Evolutionary conservation across 2,888 invertebrate species (phyloP).

Genomic region (Oscheius myriophilus): DNA sequence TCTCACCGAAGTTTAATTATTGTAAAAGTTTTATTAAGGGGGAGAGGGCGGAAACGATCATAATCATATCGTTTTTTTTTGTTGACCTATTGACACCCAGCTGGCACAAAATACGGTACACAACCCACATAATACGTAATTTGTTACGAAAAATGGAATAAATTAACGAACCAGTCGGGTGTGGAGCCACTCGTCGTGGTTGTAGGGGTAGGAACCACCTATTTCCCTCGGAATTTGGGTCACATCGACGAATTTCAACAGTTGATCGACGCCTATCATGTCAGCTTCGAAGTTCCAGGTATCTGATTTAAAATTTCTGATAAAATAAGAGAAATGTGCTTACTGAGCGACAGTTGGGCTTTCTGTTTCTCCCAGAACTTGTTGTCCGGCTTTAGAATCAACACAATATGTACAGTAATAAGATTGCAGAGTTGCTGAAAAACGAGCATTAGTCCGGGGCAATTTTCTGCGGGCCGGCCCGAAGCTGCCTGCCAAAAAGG

Average conservation of each 20-base stretch:
- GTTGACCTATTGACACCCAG: background rate
- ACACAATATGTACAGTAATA: conserved; percentile 83
- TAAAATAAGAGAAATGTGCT: background rate
- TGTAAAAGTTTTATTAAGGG: too few relatives aligned
- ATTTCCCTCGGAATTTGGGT: conserved; percentile 91
- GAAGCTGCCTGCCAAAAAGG: too few relatives aligned
- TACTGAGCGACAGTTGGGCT: conserved; percentile 75
- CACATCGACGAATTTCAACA: conserved; percentile 90
- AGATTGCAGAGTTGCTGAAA: conserved; percentile 91
- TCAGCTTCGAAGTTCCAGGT: conserved; percentile 80
- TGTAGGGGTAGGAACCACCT: conserved; percentile 87
- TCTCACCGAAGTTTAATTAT: too few relatives aligned
- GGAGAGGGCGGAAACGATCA: too few relatives aligned
- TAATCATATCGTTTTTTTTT: background rate
- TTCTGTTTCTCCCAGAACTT: conserved; percentile 99
- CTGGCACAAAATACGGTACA: too few relatives aligned
- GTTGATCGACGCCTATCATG: conserved; percentile 93
- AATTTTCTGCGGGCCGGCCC: too few relatives aligned
- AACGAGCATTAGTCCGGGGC: too few relatives aligned
- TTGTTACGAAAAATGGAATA: background rate
- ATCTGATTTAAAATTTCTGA: background rate
- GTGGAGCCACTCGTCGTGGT: conserved; percentile 97
- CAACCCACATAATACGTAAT: background rate
- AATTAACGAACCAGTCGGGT: conserved; percentile 78
- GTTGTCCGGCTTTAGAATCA: conserved; percentile 92